Evolutionary conservation across 2,797 vertebrate genomes (phyloP).

Genomic region (Momotus momota): DNA sequence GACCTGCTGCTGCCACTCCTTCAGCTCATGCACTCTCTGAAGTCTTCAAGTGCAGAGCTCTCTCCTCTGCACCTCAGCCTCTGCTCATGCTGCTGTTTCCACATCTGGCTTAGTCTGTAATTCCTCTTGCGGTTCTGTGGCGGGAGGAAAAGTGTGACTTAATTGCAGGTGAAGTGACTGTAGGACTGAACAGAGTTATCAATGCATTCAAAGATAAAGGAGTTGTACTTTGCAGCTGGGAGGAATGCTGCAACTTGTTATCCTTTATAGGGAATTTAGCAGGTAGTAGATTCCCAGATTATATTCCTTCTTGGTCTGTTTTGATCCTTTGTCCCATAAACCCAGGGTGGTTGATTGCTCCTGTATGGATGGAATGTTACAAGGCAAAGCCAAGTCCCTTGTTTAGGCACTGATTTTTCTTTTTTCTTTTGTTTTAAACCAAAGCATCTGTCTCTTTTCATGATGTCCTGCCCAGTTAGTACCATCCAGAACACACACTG

Average conservation of each 20-base stretch:
- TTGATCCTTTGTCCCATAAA: background rate
- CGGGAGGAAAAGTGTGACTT: background rate
- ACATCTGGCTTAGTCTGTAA: conserved; percentile 22
- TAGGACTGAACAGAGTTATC: background rate
- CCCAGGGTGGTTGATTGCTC: background rate
- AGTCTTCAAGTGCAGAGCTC: background rate
- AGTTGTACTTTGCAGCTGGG: background rate
- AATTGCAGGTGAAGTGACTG: background rate
- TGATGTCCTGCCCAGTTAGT: background rate
- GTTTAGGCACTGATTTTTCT: background rate
- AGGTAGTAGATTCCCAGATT: background rate
- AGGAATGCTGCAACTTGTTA: background rate
- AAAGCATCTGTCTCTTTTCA: conserved; percentile 49
- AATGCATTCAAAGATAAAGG: background rate
- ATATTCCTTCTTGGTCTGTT: background rate
- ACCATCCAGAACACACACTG: conserved; percentile 15
- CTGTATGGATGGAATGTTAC: background rate
- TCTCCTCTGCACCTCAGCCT: background rate
- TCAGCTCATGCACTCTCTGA: background rate
- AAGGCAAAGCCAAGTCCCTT: background rate
- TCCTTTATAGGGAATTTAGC: background rate
- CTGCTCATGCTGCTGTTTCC: conserved; percentile 30
- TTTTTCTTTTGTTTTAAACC: background rate
- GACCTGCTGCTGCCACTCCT: background rate
- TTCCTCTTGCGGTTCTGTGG: conserved; percentile 8